Percentiles rank a stretch among this genome's conserved stretches.
These are phyloP conservation scores for Andricus grossulariae DNA, from an alignment of 1,140 invertebrate species.

Conservation along the genomic window DNA sequence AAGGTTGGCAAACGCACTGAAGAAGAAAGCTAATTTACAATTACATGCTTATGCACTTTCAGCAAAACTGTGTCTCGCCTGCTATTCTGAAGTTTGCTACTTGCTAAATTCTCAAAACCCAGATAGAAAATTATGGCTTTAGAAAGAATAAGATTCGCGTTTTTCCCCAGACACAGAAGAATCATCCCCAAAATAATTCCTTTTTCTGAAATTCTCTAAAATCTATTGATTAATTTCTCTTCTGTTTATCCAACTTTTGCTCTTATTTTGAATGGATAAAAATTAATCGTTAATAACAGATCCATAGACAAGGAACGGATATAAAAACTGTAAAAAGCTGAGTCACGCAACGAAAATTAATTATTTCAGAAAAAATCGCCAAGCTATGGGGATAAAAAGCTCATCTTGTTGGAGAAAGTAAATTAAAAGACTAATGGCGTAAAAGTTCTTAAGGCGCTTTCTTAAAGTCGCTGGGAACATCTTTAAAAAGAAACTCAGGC, in stretches of 20 bases:
- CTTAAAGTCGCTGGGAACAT: neutral
- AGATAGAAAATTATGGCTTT: neutral
- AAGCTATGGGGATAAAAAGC: conserved; percentile 20
- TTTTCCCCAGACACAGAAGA: neutral
- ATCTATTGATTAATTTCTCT: neutral
- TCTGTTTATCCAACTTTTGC: neutral
- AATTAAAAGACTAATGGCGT: conserved; percentile 18
- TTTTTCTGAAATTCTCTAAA: no score
- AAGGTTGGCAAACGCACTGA: conserved; percentile 29
- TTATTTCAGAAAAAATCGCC: conserved; percentile 20
- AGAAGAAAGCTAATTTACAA: conserved; percentile 32
- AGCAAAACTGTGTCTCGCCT: conserved; percentile 1
- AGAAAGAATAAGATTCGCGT: neutral
- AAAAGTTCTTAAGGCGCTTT: neutral
- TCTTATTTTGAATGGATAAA: neutral
- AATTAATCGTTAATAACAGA: neutral
- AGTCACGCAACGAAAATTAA: conserved; percentile 2
- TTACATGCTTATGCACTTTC: conserved; percentile 29
- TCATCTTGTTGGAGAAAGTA: conserved; percentile 1
- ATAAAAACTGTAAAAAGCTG: neutral
- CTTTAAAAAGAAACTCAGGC: neutral
- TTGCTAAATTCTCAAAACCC: neutral
- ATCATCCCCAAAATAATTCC: no score
- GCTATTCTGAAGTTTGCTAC: conserved; percentile 6
- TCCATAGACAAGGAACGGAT: neutral